A percentile compares a stretch with the other conserved stretches of the same genome.
These are phyloP conservation scores for Meloidogyne hapla DNA, from an alignment of 1,140 invertebrate genomes.

Conservation along the genomic window DNA sequence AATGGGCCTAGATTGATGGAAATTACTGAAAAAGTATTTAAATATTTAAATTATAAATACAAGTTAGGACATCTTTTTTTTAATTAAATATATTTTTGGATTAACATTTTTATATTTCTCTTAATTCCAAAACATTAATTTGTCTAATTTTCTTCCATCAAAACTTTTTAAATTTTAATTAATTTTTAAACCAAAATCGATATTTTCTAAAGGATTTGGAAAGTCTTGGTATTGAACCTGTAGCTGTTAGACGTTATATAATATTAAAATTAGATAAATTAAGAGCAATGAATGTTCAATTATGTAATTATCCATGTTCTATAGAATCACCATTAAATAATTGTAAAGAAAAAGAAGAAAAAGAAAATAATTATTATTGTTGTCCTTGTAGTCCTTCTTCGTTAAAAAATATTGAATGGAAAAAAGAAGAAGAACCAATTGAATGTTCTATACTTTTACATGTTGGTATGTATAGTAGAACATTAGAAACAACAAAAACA, in stretches of 20 bases:
- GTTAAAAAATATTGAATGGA: conserved; percentile 16
- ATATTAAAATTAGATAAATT: conserved; percentile 42
- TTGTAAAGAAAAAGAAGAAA: background rate
- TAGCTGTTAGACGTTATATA: conserved; percentile 41
- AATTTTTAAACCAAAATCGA: no score
- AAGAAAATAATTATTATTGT: background rate
- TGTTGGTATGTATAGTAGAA: conserved; percentile 45
- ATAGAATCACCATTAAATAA: conserved; percentile 8
- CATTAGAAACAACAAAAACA: conserved; percentile 3
- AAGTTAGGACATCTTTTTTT: no score
- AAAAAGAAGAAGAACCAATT: conserved; percentile 33
- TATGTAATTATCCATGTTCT: conserved; percentile 21
- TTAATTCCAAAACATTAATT: no score
- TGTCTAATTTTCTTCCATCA: no score
- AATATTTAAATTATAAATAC: no score
- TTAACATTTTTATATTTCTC: no score
- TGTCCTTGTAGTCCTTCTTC: background rate
- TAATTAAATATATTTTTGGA: no score
- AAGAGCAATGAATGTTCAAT: conserved; percentile 23
- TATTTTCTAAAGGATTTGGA: conserved; percentile 46
- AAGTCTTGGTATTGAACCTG: conserved; percentile 46
- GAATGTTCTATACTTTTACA: conserved; percentile 40
- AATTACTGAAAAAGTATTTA: conserved; percentile 47
- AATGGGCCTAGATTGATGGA: conserved; percentile 49
- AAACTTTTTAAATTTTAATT: no score